Evolutionary conservation across 2,113 vertebrate species (phyloP).

Genomic region (Sceloporus undulatus): DNA sequence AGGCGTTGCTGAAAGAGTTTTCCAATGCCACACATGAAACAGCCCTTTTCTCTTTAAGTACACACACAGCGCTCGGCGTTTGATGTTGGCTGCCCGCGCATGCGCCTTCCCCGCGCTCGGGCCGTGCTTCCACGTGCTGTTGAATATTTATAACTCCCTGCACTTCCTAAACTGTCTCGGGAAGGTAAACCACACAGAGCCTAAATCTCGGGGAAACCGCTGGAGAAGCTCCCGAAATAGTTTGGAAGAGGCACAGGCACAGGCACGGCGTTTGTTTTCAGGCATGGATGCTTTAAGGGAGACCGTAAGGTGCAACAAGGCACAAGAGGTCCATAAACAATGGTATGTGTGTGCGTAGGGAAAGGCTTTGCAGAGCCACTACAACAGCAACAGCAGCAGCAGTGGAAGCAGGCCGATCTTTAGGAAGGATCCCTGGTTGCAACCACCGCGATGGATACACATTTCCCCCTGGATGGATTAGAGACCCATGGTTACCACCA

Average conservation of each 20-base stretch:
- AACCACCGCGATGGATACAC: neutral
- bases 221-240: constrained; percentile 64
- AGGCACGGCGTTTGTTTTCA: constrained; percentile 69
- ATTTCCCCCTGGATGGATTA: neutral
- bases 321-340: constrained; percentile 30
- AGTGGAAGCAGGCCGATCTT: neutral
- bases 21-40: neutral
- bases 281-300: constrained; percentile 50
- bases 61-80: neutral
- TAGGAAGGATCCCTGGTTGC: neutral
- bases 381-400: neutral
- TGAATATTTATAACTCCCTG: constrained; percentile 87
- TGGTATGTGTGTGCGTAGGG: neutral
- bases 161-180: constrained; percentile 65
- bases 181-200: constrained; percentile 72
- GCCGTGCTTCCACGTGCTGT: constrained; percentile 74
- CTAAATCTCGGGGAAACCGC: constrained; percentile 51
- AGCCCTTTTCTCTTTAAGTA: neutral
- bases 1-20: neutral
- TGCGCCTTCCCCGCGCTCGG: constrained; percentile 53
- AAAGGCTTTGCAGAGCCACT: neutral
- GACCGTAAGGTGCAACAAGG: constrained; percentile 27
- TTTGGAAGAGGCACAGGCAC: constrained; percentile 49
- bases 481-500: neutral
- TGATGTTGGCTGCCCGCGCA: constrained; percentile 53